Evolutionary conservation across 2,888 invertebrate genomes (phyloP).

Genomic region (Acleris laterana): DNA sequence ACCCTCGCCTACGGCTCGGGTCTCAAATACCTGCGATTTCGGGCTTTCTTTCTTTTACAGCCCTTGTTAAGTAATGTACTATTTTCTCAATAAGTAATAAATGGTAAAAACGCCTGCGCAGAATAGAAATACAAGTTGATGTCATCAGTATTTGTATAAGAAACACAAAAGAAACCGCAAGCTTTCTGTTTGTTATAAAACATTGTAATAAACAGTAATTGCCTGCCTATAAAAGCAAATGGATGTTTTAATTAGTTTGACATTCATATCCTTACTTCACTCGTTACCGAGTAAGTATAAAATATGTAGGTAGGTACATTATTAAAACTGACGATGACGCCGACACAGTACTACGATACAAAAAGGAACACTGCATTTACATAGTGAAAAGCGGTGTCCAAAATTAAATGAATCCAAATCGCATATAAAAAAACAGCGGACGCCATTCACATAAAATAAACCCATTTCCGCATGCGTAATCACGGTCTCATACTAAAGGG

Average conservation of each 20-base stretch:
- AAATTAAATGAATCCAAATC: conserved; percentile 57
- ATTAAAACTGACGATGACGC: conserved; percentile 3
- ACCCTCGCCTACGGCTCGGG: too few relatives aligned
- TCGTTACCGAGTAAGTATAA: conserved; percentile 32
- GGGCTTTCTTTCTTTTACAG: too few relatives aligned
- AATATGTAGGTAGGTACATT: conserved; percentile 33
- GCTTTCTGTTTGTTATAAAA: conserved; percentile 18
- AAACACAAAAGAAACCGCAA: conserved; percentile 12
- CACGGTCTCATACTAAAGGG: conserved; percentile 47
- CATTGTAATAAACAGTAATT: conserved; percentile 5
- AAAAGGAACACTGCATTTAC: conserved; percentile 56
- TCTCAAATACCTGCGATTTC: too few relatives aligned
- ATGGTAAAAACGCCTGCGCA: conserved; percentile 6
- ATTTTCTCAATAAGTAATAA: conserved; percentile 6
- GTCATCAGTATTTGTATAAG: conserved; percentile 4
- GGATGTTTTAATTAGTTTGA: conserved; percentile 24
- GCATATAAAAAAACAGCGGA: conserved; percentile 55
- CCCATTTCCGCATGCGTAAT: conserved; percentile 52
- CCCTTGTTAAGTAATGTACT: too few relatives aligned
- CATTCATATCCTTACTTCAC: conserved; percentile 6
- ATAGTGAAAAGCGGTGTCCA: conserved; percentile 56
- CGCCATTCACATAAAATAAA: conserved; percentile 59
- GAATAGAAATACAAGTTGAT: conserved; percentile 13
- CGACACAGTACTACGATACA: too few relatives aligned
- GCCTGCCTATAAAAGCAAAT: conserved; percentile 17